Percentiles rank a stretch among this genome's conserved stretches.
Conservation (phyloP, 2,797 vertebrate species). For the Simalia tracyae region DNA sequence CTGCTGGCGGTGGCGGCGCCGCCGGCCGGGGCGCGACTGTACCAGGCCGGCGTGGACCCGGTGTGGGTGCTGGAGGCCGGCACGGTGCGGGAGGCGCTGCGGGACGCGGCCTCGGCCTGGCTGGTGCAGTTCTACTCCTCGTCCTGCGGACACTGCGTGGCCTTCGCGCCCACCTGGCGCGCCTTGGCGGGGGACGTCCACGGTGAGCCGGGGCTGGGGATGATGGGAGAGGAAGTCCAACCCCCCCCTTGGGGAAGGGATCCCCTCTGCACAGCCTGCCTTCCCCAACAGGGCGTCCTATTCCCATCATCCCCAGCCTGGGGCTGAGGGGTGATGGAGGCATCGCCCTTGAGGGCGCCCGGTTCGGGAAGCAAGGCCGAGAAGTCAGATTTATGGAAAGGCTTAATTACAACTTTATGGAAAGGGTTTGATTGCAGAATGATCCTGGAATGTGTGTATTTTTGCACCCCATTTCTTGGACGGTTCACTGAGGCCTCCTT, state of each 20-base stretch:
- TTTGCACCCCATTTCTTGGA: background rate
- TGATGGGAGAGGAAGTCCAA: background rate
- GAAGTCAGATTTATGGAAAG: background rate
- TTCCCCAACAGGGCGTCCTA: background rate
- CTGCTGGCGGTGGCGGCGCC: background rate
- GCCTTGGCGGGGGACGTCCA: constrained; percentile 85
- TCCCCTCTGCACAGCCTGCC: background rate
- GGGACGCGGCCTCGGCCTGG: constrained; percentile 88
- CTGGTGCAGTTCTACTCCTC: constrained; percentile 94
- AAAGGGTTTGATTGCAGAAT: background rate
- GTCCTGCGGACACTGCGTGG: constrained; percentile 93
- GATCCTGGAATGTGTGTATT: background rate
- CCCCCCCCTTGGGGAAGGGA: background rate
- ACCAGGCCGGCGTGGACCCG: constrained; percentile 80
- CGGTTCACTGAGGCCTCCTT: background rate
- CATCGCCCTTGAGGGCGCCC: background rate
- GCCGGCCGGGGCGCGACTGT: constrained; percentile 67
- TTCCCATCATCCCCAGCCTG: background rate
- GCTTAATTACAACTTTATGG: background rate
- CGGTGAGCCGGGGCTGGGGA: constrained; percentile 74
- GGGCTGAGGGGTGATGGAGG: background rate
- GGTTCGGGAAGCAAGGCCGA: background rate
- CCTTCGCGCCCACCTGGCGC: constrained; percentile 91
- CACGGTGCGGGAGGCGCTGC: constrained; percentile 74
- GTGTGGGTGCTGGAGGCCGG: constrained; percentile 81